A percentile compares a stretch with the other conserved stretches of the same genome.
Conservation (phyloP, 2,888 invertebrate genomes). For the Hedychridium roseum region DNA sequence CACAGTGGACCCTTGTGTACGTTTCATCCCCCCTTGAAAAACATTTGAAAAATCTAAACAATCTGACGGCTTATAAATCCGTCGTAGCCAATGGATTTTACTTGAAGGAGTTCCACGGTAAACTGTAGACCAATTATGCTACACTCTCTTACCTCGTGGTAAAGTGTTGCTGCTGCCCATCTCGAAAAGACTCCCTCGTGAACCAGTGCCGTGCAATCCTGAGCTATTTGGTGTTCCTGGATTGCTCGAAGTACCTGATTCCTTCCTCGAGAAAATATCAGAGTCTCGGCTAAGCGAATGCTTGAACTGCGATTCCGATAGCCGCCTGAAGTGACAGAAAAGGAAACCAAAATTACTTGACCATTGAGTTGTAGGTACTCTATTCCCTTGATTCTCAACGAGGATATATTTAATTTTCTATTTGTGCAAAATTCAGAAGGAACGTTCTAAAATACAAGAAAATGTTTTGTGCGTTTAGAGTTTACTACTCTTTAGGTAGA, state of each 20-base stretch:
- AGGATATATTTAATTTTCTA: too few relatives aligned
- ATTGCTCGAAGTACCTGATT: slow-evolving; percentile 44
- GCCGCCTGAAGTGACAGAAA: slow-evolving; percentile 46
- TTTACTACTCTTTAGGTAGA: too few relatives aligned
- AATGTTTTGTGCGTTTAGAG: not conserved
- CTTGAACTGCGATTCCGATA: slow-evolving; percentile 57
- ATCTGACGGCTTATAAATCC: too few relatives aligned
- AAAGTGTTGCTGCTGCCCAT: slow-evolving; percentile 57
- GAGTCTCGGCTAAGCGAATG: slow-evolving; percentile 55
- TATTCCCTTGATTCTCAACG: not conserved
- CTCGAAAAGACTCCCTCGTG: slow-evolving; percentile 55
- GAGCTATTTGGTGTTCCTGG: slow-evolving; percentile 48
- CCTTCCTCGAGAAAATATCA: slow-evolving; percentile 51
- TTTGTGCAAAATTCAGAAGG: not conserved
- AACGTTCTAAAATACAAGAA: not conserved
- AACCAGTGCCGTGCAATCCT: slow-evolving; percentile 46
- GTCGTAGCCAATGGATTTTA: too few relatives aligned
- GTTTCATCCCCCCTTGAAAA: too few relatives aligned
- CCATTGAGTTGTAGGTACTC: not conserved
- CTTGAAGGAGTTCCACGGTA: slow-evolving; percentile 38
- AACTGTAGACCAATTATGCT: slow-evolving; percentile 35
- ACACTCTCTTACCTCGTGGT: slow-evolving; percentile 58
- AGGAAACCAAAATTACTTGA: too few relatives aligned
- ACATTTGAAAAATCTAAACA: too few relatives aligned
- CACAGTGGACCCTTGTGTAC: slow-evolving; percentile 37